These are phyloP conservation scores for Enteromius fasciolatus DNA, from an alignment of 2,797 vertebrate genomes.

Conservation along the genomic window DNA sequence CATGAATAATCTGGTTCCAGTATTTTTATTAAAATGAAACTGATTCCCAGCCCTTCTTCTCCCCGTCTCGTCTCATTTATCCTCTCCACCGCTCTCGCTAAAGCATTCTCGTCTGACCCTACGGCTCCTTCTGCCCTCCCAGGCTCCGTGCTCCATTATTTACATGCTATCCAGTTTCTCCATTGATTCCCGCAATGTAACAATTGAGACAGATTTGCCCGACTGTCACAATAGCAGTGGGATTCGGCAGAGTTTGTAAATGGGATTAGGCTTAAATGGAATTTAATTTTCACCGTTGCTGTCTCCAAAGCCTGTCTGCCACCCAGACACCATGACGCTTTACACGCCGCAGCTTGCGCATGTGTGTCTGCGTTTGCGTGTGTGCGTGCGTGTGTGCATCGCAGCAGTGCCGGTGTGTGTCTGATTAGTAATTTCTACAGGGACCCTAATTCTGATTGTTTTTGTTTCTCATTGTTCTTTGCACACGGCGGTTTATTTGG, in stretches of 20 bases:
- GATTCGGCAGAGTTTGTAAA: slow-evolving; percentile 78
- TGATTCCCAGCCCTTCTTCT: slow-evolving; percentile 29
- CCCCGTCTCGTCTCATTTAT: slow-evolving; percentile 25
- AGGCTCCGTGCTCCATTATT: slow-evolving; percentile 73
- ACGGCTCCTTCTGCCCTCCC: slow-evolving; percentile 52
- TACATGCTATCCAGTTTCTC: slow-evolving; percentile 76
- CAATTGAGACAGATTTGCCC: slow-evolving; percentile 78
- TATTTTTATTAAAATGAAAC: slow-evolving; percentile 24
- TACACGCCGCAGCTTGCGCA: slow-evolving; percentile 54
- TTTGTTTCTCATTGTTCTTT: slow-evolving; percentile 29
- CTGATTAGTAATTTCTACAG: slow-evolving; percentile 43
- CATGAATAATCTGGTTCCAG: slow-evolving; percentile 12
- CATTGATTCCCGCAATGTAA: slow-evolving; percentile 76
- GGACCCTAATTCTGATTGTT: slow-evolving; percentile 39
- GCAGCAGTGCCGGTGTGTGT: slow-evolving; percentile 8
- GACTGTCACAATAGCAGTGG: slow-evolving; percentile 78
- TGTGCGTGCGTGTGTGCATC: slow-evolving; percentile 1
- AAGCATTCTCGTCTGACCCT: slow-evolving; percentile 71
- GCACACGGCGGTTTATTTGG: slow-evolving; percentile 13
- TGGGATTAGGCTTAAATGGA: slow-evolving; percentile 83
- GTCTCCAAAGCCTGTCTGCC: slow-evolving; percentile 77
- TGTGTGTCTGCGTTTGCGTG: slow-evolving; percentile 31
- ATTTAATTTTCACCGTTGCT: slow-evolving; percentile 82
- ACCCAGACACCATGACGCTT: slow-evolving; percentile 76
- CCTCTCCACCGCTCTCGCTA: slow-evolving; percentile 51